Evolutionary conservation across 2,797 vertebrate species (phyloP).

Genomic region (Clarias laeviceps): DNA sequence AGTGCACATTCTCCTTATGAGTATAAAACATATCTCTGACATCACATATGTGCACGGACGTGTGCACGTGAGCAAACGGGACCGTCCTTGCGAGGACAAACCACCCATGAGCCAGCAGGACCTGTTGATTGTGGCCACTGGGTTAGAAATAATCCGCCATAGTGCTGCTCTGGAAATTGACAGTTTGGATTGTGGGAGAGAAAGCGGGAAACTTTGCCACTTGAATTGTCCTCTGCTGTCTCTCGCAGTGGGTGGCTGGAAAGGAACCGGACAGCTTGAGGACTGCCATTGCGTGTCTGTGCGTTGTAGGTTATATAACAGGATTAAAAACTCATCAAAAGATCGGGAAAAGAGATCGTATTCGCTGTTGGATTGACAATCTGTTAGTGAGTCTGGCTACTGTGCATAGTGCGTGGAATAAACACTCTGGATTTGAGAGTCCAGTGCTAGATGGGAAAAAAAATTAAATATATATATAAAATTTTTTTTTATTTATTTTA

Average conservation of each 20-base stretch:
- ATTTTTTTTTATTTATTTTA: no score
- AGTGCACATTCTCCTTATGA: slow-evolving; percentile 38
- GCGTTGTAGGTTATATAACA: slow-evolving; percentile 47
- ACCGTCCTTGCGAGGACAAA: slow-evolving; percentile 45
- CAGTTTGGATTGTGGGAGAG: slow-evolving; percentile 57
- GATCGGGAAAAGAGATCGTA: slow-evolving; percentile 27
- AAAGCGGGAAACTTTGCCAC: slow-evolving; percentile 53
- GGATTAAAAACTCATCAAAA: slow-evolving; percentile 53
- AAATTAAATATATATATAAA: no score
- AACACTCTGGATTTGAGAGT: neutral
- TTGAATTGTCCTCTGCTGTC: slow-evolving; percentile 52
- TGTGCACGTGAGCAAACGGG: slow-evolving; percentile 26
- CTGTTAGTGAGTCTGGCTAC: slow-evolving; percentile 27
- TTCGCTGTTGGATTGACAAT: slow-evolving; percentile 26
- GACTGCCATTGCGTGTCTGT: slow-evolving; percentile 37
- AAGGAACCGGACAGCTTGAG: slow-evolving; percentile 23
- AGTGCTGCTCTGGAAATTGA: slow-evolving; percentile 55
- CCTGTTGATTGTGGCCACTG: slow-evolving; percentile 52
- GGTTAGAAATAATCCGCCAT: slow-evolving; percentile 54
- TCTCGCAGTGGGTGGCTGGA: slow-evolving; percentile 45
- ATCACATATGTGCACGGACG: slow-evolving; percentile 29
- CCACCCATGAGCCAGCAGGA: slow-evolving; percentile 49
- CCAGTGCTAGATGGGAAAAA: neutral
- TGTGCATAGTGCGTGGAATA: neutral
- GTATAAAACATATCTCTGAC: slow-evolving; percentile 36